Percentiles rank a stretch among this genome's conserved stretches.
phyloP scores from a whole-genome alignment of 2,113 vertebrate species.

The Marcusenius ussheri region DNA sequence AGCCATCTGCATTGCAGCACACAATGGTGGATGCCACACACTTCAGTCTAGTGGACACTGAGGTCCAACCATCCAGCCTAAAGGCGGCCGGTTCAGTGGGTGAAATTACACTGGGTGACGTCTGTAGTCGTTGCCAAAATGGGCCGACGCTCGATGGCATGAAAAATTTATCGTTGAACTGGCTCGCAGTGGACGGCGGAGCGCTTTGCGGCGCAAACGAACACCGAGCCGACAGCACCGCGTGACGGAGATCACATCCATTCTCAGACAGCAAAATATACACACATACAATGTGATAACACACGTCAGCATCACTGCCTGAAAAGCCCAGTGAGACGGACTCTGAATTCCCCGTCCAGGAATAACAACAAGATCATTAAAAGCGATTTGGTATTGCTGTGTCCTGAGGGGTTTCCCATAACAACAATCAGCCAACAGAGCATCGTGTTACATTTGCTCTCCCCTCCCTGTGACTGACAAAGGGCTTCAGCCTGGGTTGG shows the following conservation, averaged over 20 bases:
- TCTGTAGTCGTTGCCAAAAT: not conserved
- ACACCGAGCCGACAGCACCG: not conserved
- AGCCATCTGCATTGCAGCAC: conserved; percentile 28
- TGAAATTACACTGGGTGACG: not conserved
- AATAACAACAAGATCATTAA: not conserved
- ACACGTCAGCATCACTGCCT: conserved; percentile 34
- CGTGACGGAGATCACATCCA: not conserved
- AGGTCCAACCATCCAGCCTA: not conserved
- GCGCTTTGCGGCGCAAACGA: not conserved
- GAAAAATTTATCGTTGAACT: not conserved
- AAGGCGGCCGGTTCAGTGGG: not conserved
- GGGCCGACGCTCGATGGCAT: not conserved
- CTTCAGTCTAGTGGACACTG: not conserved
- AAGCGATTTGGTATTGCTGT: not conserved
- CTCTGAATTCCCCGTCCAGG: not conserved
- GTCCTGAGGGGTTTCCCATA: not conserved
- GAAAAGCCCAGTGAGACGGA: not conserved
- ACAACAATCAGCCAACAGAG: not conserved
- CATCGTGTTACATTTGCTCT: not conserved
- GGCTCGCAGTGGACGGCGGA: not conserved
- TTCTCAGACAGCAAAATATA: not conserved
- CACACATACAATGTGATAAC: not conserved
- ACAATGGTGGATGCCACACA: conserved; percentile 42
- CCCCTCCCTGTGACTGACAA: not conserved
- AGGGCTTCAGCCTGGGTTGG: not conserved